These are phyloP conservation scores for Phrynocephalus forsythii DNA, from an alignment of 2,797 vertebrate genomes.

Conservation along the genomic window DNA sequence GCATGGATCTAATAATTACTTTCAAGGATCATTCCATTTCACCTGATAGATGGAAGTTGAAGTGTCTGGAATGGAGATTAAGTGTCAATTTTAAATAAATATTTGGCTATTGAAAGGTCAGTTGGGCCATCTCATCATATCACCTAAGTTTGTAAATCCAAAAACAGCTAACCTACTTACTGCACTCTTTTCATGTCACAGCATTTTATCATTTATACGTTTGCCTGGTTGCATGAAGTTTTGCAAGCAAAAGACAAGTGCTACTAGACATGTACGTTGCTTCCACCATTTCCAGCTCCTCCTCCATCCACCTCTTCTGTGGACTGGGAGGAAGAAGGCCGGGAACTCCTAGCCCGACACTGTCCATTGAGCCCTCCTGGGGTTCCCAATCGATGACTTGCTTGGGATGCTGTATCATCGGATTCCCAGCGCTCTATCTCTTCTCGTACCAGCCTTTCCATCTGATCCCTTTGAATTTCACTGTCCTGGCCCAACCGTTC, in stretches of 20 bases:
- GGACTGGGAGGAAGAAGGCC: constrained; percentile 91
- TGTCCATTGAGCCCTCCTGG: constrained; percentile 77
- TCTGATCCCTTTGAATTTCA: constrained; percentile 90
- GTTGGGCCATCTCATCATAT: neutral
- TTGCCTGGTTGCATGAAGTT: neutral
- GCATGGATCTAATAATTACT: neutral
- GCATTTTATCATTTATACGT: constrained; percentile 25
- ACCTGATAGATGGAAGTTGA: neutral
- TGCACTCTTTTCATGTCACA: constrained; percentile 48
- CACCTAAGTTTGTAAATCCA: neutral
- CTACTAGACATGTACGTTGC: constrained; percentile 78
- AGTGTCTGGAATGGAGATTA: neutral
- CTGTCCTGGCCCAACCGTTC: constrained; percentile 88
- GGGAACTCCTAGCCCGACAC: constrained; percentile 78
- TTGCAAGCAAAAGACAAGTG: neutral
- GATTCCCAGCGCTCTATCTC: constrained; percentile 96
- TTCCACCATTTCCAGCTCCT: constrained; percentile 70
- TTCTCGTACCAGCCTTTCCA: constrained; percentile 92
- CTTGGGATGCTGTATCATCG: constrained; percentile 88
- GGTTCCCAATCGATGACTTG: constrained; percentile 83
- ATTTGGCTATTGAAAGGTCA: neutral
- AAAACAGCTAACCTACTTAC: constrained; percentile 19
- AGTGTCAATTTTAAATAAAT: constrained; percentile 1
- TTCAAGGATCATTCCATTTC: neutral
- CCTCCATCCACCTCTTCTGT: constrained; percentile 82